Percentiles rank a stretch among this genome's conserved stretches.
These are phyloP conservation scores for Seriola aureovittata DNA, from an alignment of 2,113 vertebrate genomes.

Conservation along the genomic window DNA sequence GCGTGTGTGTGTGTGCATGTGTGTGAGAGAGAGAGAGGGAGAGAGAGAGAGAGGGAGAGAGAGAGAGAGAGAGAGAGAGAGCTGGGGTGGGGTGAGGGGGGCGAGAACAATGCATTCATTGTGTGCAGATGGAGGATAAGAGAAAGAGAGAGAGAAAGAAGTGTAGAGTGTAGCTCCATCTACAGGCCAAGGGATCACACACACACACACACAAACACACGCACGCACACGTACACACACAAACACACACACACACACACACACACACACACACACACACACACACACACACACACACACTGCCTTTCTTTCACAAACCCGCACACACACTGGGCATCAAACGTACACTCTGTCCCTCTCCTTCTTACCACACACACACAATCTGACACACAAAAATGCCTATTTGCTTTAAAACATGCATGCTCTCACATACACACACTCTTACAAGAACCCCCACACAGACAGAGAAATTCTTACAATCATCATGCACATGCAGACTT, in stretches of 20 bases:
- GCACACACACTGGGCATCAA: constrained; percentile 9
- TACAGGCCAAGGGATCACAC: constrained; percentile 86
- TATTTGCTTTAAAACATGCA: background rate
- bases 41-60: constrained; percentile 56
- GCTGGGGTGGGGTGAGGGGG: constrained; percentile 67
- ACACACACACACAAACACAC: background rate
- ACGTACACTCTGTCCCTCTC: constrained; percentile 1
- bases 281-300: constrained; percentile 2
- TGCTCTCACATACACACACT: background rate
- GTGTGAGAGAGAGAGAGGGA: no score
- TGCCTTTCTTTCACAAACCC: background rate
- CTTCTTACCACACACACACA: background rate
- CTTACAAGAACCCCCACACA: background rate
- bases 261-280: background rate
- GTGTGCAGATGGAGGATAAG: constrained; percentile 73
- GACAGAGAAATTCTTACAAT: background rate
- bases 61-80: constrained; percentile 25
- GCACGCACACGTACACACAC: constrained; percentile 7
- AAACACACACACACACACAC: background rate
- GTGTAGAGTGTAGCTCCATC: constrained; percentile 94
- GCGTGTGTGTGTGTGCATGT: no score
- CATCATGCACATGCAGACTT: background rate
- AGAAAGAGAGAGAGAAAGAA: constrained; percentile 80
- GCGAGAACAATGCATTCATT: constrained; percentile 89
- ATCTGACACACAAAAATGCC: background rate